Base-by-base conservation (phyloP, 2,888 invertebrate genomes). In the Danaus chrysippus region DNA sequence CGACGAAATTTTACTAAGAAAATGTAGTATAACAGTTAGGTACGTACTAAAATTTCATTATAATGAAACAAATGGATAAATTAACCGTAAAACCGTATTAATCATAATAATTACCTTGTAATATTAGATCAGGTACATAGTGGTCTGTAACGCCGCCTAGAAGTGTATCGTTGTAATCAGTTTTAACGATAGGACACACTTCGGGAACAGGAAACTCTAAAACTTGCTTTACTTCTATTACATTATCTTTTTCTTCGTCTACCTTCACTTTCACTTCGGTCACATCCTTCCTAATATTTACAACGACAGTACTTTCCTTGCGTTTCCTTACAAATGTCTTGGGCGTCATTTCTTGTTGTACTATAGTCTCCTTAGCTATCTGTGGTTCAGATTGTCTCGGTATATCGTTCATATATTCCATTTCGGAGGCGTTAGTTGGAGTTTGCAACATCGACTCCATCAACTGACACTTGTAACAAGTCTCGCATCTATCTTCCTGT, bases 391-490 rank as follows among this genome's bases (percentile, higher is more conserved):
- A 74, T 8, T 82, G 81, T 1, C 85, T 74, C 8, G 90, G 90
- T 68, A 88, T 82, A 60, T 90, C 91, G 68, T 88, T 88, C 86
- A 86, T 86, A 61, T 85, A 90, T 68, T 91, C 91, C 83, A 95
- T 92, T 76, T 95, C 95, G 0, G 95, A 95, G 42, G 95, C 95
- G 78, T 95, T 95, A 0, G 95, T 95, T 0, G 95, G 95, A 0
- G 95, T 95, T 76, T 95, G 95, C 52, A 95, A 83, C 68, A 92
- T 88, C 41, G 93, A 93, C 53, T 92, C 91, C 80, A 92, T 87
- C 71, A 91, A 79, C 70, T 91, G 87, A 70, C 92, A 92, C 70
- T 88, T 89, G 72, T 86, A 84, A 61, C 93, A 93, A 8, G 91
- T 84, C 69, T 92, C 91, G 65, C 92, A 93, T 13, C 88, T 84